A percentile compares a stretch with the other conserved stretches of the same genome.
phyloP scores from a whole-genome alignment of 2,113 vertebrate genomes.

The Panthera uncia region DNA sequence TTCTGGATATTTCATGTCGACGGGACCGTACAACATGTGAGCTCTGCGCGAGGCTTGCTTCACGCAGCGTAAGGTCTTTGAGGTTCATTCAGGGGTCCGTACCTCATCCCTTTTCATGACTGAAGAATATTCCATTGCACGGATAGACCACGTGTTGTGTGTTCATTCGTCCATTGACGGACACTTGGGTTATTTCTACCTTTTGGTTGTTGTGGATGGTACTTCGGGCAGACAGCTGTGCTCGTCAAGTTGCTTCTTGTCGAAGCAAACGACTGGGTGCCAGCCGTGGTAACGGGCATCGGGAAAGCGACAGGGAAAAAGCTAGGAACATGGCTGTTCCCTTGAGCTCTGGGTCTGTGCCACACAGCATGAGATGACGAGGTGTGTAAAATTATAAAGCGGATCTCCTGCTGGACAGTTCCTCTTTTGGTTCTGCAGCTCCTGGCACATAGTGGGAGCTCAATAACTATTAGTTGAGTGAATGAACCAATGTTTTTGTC shows the following conservation, averaged over 20 bases:
- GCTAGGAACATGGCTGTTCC: no score
- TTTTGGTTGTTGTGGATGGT: not conserved
- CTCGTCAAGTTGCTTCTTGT: not conserved
- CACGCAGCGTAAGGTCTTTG: not conserved
- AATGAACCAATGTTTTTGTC: not conserved
- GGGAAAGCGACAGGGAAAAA: not conserved
- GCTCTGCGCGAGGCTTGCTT: not conserved
- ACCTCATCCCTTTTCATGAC: not conserved
- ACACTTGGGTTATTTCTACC: not conserved
- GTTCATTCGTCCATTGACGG: no score
- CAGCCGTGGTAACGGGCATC: no score
- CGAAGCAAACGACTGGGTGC: not conserved
- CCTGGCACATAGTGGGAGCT: not conserved
- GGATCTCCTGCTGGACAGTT: not conserved
- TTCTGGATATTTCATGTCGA: not conserved
- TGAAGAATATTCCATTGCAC: not conserved
- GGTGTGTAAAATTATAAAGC: not conserved
- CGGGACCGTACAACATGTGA: not conserved
- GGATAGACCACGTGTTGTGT: not conserved
- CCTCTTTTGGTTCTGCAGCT: not conserved
- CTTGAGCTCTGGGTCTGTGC: not conserved
- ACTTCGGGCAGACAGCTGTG: fast-evolving
- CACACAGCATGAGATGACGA: fast-evolving
- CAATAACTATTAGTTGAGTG: not conserved
- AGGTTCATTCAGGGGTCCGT: not conserved